These are phyloP conservation scores for Porites lobata DNA, from an alignment of 92 coral and sea anemone genomes.

Conservation along the genomic window DNA sequence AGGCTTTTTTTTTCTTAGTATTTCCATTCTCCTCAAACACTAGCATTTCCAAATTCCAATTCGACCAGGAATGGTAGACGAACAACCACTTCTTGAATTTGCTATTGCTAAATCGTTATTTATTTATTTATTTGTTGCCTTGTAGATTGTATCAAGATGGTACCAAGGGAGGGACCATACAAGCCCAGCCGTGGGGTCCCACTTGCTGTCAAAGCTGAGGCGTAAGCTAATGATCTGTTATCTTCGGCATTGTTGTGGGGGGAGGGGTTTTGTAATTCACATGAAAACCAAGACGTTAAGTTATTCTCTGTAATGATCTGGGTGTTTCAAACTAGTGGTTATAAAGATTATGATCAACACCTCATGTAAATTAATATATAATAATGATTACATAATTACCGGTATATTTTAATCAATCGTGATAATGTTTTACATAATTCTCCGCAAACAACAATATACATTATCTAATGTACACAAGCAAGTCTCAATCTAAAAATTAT, in stretches of 20 bases:
- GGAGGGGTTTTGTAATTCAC: not conserved
- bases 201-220: constrained; percentile 86
- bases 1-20: too few species aligned
- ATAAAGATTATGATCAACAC: not conserved
- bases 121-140: not conserved
- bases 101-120: too few species aligned
- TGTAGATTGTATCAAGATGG: constrained; percentile 96
- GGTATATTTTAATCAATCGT: not conserved
- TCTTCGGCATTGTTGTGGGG: not conserved
- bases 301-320: not conserved
- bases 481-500: too few species aligned
- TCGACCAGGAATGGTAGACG: too few species aligned
- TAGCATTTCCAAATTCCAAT: too few species aligned
- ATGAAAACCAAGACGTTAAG: not conserved
- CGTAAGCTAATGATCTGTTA: constrained; percentile 20
- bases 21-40: too few species aligned
- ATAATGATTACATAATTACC: not conserved
- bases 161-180: constrained; percentile 89
- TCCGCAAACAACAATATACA: not conserved
- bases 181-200: constrained; percentile 97
- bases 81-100: too few species aligned
- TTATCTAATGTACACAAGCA: too few species aligned
- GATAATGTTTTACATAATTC: too few species aligned
- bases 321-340: not conserved
- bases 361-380: not conserved